Percentiles rank a stretch among this genome's conserved stretches.
phyloP scores from a whole-genome alignment of 2,113 vertebrate species.

The Saccopteryx leptura region DNA sequence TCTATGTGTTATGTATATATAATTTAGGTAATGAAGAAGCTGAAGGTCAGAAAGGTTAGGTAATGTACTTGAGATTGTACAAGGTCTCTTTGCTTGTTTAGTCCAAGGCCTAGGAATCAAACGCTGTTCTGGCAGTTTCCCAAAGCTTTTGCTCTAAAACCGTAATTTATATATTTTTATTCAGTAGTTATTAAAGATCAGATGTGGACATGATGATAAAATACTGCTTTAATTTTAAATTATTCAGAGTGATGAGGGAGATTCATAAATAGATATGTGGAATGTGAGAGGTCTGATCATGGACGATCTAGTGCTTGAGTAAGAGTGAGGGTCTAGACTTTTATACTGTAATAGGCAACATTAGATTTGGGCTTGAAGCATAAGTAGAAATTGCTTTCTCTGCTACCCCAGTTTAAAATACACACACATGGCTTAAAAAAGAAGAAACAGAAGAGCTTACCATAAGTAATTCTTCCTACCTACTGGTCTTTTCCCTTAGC shows the following conservation, averaged over 20 bases:
- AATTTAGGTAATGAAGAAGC: background rate
- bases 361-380: background rate
- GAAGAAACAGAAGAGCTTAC: background rate
- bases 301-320: background rate
- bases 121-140: background rate
- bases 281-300: background rate
- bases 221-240: slow-evolving; percentile 47
- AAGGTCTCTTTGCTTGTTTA: background rate
- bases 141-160: slow-evolving; percentile 38
- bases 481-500: background rate
- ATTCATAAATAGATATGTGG: background rate
- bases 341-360: background rate
- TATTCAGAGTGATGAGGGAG: background rate
- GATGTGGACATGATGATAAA: slow-evolving; percentile 15
- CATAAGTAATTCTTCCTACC: slow-evolving; percentile 31
- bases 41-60: background rate
- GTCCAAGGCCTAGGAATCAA: background rate
- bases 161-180: background rate
- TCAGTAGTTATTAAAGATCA: slow-evolving; percentile 21
- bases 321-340: background rate
- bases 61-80: background rate
- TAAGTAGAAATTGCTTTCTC: background rate
- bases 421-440: background rate
- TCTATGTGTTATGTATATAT: no score
- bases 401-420: slow-evolving; percentile 15